Percentiles rank a stretch among this genome's conserved stretches.
These are phyloP conservation scores for Gymnocypris eckloni DNA, from an alignment of 2,797 vertebrate genomes.

Conservation along the genomic window DNA sequence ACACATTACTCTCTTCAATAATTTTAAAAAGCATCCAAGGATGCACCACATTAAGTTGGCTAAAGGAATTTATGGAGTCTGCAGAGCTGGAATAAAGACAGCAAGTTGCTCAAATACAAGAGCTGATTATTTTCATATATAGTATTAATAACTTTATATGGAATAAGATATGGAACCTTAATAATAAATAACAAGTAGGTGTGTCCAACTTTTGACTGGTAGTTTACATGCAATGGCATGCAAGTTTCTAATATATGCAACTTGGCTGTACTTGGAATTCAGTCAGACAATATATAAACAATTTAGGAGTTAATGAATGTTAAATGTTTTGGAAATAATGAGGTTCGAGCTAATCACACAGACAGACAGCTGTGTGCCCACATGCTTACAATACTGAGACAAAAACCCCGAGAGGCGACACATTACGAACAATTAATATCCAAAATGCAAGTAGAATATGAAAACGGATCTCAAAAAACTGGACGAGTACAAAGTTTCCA, in stretches of 20 bases:
- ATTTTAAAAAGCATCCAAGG: neutral
- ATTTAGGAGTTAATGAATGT: conserved; percentile 42
- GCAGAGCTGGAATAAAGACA: neutral
- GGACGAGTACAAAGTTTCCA: conserved; percentile 6
- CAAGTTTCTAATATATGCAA: neutral
- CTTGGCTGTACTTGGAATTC: conserved; percentile 2
- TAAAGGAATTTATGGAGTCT: neutral
- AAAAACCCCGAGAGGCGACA: conserved; percentile 9
- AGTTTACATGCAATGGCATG: neutral
- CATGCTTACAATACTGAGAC: conserved; percentile 18
- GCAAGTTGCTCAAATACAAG: neutral
- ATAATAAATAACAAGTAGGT: neutral
- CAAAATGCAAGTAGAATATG: conserved; percentile 49
- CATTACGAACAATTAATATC: conserved; percentile 51
- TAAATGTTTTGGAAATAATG: conserved; percentile 51
- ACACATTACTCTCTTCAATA: neutral
- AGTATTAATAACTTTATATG: neutral
- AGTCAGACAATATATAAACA: conserved; percentile 13
- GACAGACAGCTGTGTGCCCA: conserved; percentile 35
- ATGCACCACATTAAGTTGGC: neutral
- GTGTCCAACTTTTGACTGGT: neutral
- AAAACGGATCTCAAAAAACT: conserved; percentile 35
- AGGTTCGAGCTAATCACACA: conserved; percentile 29
- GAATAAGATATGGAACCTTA: neutral
- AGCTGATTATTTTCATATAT: neutral